These are phyloP conservation scores for Suricata suricatta DNA, from an alignment of 2,113 vertebrate species.

Conservation along the genomic window DNA sequence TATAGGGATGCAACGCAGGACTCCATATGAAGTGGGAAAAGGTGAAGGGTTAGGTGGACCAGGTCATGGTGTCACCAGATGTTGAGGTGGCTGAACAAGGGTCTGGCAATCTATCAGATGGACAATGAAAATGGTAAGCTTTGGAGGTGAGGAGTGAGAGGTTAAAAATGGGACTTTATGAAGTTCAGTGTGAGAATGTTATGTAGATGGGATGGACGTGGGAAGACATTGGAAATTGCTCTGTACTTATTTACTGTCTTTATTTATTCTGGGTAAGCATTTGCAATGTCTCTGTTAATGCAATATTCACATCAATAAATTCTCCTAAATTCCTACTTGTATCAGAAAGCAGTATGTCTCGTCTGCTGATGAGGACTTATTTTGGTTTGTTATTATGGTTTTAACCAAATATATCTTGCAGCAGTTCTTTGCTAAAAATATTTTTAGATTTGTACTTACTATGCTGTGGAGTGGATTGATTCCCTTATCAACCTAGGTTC, in stretches of 20 bases:
- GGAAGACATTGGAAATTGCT: not conserved
- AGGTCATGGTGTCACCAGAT: not conserved
- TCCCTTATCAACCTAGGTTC: conserved; percentile 50
- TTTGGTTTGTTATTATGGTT: conserved; percentile 57
- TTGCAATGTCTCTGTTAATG: conserved; percentile 40
- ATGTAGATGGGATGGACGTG: not conserved
- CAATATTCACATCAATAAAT: conserved; percentile 42
- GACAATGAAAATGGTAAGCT: not conserved
- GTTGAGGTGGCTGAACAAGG: not conserved
- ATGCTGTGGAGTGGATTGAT: conserved; percentile 21
- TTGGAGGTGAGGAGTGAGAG: not conserved
- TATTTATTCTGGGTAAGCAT: conserved; percentile 46
- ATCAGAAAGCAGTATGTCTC: conserved; percentile 49
- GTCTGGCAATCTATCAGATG: not conserved
- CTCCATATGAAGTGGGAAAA: not conserved
- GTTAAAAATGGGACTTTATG: not conserved
- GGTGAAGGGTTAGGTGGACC: not conserved
- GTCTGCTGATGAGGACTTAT: conserved; percentile 45
- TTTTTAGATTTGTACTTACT: conserved; percentile 61
- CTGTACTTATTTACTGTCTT: not conserved
- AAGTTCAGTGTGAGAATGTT: not conserved
- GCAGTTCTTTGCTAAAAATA: conserved; percentile 61
- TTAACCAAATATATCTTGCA: conserved; percentile 59
- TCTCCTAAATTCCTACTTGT: conserved; percentile 29
- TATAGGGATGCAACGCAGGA: not conserved